phyloP scores from a whole-genome alignment of 1,140 invertebrate genomes.

The Drosophila gunungcola region DNA sequence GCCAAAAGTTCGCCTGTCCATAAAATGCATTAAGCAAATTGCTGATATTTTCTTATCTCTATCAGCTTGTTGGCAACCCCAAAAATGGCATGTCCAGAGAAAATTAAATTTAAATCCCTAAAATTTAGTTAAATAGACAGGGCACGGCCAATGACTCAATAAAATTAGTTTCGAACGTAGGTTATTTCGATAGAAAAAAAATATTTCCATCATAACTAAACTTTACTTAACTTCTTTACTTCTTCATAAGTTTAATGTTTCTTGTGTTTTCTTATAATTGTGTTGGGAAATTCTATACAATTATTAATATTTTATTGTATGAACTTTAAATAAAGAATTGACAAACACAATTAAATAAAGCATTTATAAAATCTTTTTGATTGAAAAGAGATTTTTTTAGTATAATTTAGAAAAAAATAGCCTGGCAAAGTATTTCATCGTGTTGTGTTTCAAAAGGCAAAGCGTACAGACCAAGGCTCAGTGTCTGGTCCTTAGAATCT shows the following conservation, averaged over 20 bases:
- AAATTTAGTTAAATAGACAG: slow-evolving; percentile 29
- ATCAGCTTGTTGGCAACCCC: slow-evolving; percentile 30
- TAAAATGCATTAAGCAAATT: slow-evolving; percentile 57
- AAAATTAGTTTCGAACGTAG: slow-evolving; percentile 8
- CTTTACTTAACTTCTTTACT: slow-evolving; percentile 1
- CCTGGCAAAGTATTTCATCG: background rate
- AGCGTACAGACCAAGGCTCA: background rate
- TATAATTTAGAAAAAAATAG: background rate
- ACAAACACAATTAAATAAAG: background rate
- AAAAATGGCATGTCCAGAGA: slow-evolving; percentile 42
- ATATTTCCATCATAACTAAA: slow-evolving; percentile 45
- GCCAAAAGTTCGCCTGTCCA: slow-evolving; percentile 9
- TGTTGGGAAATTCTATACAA: too few relatives aligned
- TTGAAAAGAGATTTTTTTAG: background rate
- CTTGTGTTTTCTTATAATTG: too few relatives aligned
- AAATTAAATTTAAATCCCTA: slow-evolving; percentile 40
- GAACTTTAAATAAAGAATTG: background rate
- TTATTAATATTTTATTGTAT: background rate
- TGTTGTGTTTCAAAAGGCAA: slow-evolving; percentile 8
- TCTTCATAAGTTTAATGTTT: background rate
- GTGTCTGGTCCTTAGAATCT: slow-evolving; percentile 1
- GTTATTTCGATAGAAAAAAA: slow-evolving; percentile 23
- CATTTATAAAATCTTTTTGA: background rate
- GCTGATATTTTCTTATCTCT: slow-evolving; percentile 33
- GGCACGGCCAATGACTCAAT: slow-evolving; percentile 19